These are phyloP conservation scores for Drosophila rufa DNA, from an alignment of 1,140 invertebrate genomes.

Conservation along the genomic window DNA sequence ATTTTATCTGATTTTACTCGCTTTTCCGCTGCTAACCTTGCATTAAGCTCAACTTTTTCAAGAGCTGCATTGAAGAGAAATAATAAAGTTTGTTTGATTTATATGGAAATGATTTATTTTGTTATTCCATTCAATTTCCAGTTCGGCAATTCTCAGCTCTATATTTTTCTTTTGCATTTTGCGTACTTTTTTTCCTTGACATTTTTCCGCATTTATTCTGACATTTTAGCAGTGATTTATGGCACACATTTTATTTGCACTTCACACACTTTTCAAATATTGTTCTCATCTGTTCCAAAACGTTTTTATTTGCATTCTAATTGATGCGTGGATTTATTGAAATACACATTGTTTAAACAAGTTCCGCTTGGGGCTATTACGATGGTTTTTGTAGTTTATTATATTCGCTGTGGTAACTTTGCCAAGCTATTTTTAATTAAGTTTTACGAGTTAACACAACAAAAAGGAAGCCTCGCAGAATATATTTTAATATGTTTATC, in stretches of 20 bases:
- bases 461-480: background rate
- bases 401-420: background rate
- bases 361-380: background rate
- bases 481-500: constrained; percentile 8
- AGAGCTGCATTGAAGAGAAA: constrained; percentile 39
- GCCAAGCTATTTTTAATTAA: constrained; percentile 18
- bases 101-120: constrained; percentile 17
- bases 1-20: constrained; percentile 55
- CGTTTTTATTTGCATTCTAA: constrained; percentile 36
- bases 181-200: constrained; percentile 23
- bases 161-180: constrained; percentile 12
- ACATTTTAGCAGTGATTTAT: constrained; percentile 58
- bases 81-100: constrained; percentile 31
- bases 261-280: constrained; percentile 33
- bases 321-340: constrained; percentile 18
- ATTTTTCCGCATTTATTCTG: constrained; percentile 34
- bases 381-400: background rate
- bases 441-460: constrained; percentile 13
- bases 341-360: background rate
- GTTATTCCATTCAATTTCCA: constrained; percentile 31
- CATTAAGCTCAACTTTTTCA: constrained; percentile 41
- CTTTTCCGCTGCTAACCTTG: constrained; percentile 33
- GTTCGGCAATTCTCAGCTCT: constrained; percentile 19
- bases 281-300: constrained; percentile 26
- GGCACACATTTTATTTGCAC: constrained; percentile 42